Base-by-base conservation (phyloP, 2,888 invertebrate species). In the Tethea ocularis region DNA sequence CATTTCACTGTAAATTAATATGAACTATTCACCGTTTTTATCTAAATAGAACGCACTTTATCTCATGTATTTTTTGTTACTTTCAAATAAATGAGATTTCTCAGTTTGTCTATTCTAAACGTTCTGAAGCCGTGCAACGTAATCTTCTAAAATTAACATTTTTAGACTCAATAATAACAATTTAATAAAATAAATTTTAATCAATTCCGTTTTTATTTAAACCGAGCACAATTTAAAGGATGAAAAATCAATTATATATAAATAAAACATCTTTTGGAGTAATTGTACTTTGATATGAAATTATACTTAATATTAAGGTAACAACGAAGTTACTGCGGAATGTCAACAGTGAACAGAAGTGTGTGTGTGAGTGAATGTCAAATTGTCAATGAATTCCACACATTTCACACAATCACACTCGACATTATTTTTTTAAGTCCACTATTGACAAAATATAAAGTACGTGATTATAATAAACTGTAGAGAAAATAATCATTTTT, bases 121-220 rank as follows among this genome's bases (percentile, higher is more conserved):
- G 46, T 51, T 41, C 3, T 41, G 17, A 41, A 17, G 17, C 20
- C 46, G 46, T 46, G 17, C 41, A 41, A 20, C 41, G 36, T 38
- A 26, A 57, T 46, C 23, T 52, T 11, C 57, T 38, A 41, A 58
- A 60, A 53, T n/a, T 56, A 61, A 61, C 60, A 62, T 59, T 59
- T 61, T 60, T 58, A 55, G 62, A 57, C 60, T 56, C 61, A 63
- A 61, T 67, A 63, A 61, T 67, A 72, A 70, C 72, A 72, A 72
- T 70, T 70, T 70, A 68, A 57, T 53, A 60, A 58, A 60, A 46
- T 10, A 10, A 46, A 52, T 24, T 24, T 26, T 2, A 52, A 24
- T 41, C 53, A 57, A 52, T 55, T 13, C 41, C 33, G 15, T 52
- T 53, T 62, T 62, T 59, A 59, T 59, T 57, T 62, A 57, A 24